phyloP scores from a whole-genome alignment of 2,113 vertebrate genomes.

The Forbesichthys papilliferus region DNA sequence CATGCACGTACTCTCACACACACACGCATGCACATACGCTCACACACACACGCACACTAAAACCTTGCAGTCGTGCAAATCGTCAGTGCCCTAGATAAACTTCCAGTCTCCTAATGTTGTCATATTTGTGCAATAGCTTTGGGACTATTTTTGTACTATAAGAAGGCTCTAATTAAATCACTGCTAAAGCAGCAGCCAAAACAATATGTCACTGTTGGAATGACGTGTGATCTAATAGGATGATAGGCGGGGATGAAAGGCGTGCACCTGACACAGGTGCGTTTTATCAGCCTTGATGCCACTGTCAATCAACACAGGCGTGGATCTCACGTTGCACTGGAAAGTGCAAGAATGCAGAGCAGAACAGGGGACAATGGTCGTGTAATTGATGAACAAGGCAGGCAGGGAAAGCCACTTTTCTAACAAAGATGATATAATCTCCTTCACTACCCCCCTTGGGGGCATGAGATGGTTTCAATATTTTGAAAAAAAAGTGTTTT shows the following conservation, averaged over 20 bases:
- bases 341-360: conserved; percentile 42
- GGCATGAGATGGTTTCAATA: too few relatives aligned
- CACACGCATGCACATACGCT: not conserved
- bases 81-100: not conserved
- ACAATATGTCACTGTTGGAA: conserved; percentile 8
- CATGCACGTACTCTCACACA: not conserved
- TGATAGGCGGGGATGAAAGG: not conserved
- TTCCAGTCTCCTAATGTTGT: not conserved
- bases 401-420: conserved; percentile 27
- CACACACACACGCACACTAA: not conserved
- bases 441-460: too few relatives aligned
- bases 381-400: conserved; percentile 31
- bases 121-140: not conserved
- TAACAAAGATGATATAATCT: too few relatives aligned
- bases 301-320: conserved; percentile 53
- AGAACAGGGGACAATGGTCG: conserved; percentile 39
- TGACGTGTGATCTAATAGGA: conserved; percentile 26
- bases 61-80: conserved; percentile 1
- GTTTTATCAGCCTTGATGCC: conserved; percentile 22
- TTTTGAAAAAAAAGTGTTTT: too few relatives aligned
- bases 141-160: too few relatives aligned
- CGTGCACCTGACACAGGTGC: conserved; percentile 30
- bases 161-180: too few relatives aligned
- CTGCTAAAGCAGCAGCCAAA: not conserved
- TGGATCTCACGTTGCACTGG: conserved; percentile 48